Evolutionary conservation across 1,140 invertebrate species (phyloP).

Genomic region (Metopolophium dirhodum): DNA sequence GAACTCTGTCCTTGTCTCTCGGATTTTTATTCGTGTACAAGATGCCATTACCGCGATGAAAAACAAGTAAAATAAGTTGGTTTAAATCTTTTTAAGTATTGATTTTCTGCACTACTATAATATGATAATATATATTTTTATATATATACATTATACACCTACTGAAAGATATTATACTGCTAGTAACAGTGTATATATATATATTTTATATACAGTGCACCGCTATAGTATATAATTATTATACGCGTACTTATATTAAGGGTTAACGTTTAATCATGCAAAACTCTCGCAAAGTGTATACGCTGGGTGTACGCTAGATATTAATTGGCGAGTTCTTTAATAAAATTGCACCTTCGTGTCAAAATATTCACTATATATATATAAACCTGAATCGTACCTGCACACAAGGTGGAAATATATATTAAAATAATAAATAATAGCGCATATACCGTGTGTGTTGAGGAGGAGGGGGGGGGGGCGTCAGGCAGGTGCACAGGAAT

Average conservation of each 20-base stretch:
- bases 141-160: neutral
- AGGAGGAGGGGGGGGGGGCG: too few relatives aligned
- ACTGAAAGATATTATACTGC: neutral
- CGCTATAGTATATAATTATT: neutral
- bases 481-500: neutral
- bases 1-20: neutral
- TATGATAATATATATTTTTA: neutral
- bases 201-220: neutral
- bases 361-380: neutral
- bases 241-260: neutral
- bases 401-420: neutral
- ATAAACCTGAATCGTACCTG: neutral
- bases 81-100: conserved; percentile 17
- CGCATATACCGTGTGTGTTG: neutral
- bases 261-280: conserved; percentile 12
- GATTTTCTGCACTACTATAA: neutral
- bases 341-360: conserved; percentile 36
- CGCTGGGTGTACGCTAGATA: neutral
- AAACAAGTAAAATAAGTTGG: neutral
- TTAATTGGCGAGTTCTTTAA: conserved; percentile 28
- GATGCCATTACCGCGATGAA: neutral
- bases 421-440: neutral
- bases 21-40: neutral
- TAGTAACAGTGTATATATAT: neutral
- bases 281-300: neutral